phyloP scores from a whole-genome alignment of 2,113 vertebrate species.

The Loxodonta africana region DNA sequence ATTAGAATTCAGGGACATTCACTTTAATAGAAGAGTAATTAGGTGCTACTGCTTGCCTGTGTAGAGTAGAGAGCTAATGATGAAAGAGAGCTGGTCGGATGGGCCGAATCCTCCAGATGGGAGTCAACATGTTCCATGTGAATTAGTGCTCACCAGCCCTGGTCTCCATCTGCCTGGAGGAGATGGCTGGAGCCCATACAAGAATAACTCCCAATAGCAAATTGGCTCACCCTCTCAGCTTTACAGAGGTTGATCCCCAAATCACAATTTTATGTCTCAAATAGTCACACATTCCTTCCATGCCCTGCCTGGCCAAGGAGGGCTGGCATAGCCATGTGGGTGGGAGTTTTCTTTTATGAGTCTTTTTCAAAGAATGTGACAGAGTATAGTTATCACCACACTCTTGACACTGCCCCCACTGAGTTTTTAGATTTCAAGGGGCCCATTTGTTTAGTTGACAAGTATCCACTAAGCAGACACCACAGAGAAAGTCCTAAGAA shows the following conservation, averaged over 20 bases:
- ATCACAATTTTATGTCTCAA: not conserved
- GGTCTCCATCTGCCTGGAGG: not conserved
- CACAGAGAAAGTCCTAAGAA: too few relatives aligned
- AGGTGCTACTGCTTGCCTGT: not conserved
- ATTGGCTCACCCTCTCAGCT: not conserved
- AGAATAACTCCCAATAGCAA: not conserved
- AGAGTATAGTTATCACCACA: too few relatives aligned
- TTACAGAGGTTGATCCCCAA: accelerated
- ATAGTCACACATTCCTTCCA: not conserved
- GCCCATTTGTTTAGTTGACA: too few relatives aligned
- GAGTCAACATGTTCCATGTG: not conserved
- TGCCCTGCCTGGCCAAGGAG: accelerated
- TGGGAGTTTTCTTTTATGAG: accelerated
- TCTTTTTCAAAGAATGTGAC: not conserved
- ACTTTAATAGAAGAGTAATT: too few relatives aligned
- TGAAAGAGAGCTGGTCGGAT: too few relatives aligned
- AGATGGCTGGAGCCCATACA: not conserved
- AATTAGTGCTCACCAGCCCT: accelerated
- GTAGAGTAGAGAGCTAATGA: not conserved
- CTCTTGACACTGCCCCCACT: not conserved
- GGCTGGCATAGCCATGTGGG: accelerated
- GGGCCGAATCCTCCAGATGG: not conserved
- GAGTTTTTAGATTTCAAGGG: accelerated
- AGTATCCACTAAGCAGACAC: too few relatives aligned
- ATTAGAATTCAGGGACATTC: not conserved